phyloP scores from a whole-genome alignment of 2,888 invertebrate genomes.

The Leucophora obtusa region DNA sequence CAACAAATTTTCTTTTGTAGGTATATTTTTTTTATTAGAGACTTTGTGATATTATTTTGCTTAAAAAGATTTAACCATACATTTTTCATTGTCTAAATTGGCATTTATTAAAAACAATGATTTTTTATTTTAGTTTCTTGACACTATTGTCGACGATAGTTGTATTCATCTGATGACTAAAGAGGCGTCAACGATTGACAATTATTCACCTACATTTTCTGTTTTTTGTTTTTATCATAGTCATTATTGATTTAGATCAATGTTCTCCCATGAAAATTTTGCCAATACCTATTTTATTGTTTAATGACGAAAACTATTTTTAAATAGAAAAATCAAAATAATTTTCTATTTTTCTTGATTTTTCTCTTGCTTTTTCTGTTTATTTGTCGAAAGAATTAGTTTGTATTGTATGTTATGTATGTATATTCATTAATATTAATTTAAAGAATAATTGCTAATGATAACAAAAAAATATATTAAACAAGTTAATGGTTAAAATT shows the following conservation, averaged over 20 bases:
- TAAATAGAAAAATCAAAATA: constrained; percentile 35
- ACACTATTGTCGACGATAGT: background rate
- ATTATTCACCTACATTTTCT: constrained; percentile 27
- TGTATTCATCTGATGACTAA: background rate
- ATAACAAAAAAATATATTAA: background rate
- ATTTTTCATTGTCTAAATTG: too few species aligned
- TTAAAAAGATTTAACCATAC: too few species aligned
- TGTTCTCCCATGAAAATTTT: constrained; percentile 25
- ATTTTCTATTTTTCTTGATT: constrained; percentile 1
- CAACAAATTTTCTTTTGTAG: too few species aligned
- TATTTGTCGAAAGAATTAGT: constrained; percentile 3
- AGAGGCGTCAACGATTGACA: constrained; percentile 6
- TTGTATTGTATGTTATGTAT: too few species aligned
- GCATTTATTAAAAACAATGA: background rate
- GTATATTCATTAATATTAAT: background rate
- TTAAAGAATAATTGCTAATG: constrained; percentile 16
- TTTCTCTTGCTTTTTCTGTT: constrained; percentile 2
- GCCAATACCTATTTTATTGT: constrained; percentile 30
- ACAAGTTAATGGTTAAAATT: background rate
- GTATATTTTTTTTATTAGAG: too few species aligned
- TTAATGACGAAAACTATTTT: constrained; percentile 54
- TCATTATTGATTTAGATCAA: constrained; percentile 36
- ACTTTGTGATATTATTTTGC: too few species aligned
- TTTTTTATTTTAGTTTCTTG: background rate
- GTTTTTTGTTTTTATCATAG: constrained; percentile 30